Conservation (phyloP, 2,888 invertebrate genomes). For the Tetropium fuscum region DNA sequence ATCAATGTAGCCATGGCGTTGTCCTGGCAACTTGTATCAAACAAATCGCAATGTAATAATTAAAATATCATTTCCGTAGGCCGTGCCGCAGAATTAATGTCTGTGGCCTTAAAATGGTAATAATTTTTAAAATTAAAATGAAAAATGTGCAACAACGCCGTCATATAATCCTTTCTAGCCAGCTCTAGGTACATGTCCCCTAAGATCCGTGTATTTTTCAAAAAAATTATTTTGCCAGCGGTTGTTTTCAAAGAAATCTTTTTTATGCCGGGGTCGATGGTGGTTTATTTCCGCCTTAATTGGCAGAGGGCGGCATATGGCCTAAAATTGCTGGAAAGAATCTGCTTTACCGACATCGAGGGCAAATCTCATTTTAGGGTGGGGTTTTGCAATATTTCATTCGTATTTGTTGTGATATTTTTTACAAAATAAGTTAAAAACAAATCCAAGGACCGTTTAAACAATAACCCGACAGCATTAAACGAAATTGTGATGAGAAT, state of each 20-base stretch:
- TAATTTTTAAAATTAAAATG: no score
- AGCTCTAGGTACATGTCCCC: no score
- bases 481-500: conserved; percentile 18
- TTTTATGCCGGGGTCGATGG: no score
- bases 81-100: no score
- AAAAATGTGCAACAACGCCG: no score
- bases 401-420: conserved; percentile 37
- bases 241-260: no score
- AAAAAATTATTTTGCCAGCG: no score
- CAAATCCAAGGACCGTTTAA: neutral
- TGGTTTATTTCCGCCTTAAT: neutral
- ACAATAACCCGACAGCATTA: neutral
- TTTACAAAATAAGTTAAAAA: conserved; percentile 29
- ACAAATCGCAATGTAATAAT: conserved; percentile 2
- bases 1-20: conserved; percentile 3
- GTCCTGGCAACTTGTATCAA: conserved; percentile 3
- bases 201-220: no score
- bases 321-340: conserved; percentile 2
- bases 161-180: no score
- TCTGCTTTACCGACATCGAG: conserved; percentile 33
- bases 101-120: no score
- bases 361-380: conserved; percentile 50
- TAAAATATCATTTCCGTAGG: neutral
- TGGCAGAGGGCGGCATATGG: neutral
- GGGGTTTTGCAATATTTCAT: conserved; percentile 48